These are phyloP conservation scores for Microctonus hyperodae DNA, from an alignment of 2,888 invertebrate genomes.

Conservation along the genomic window DNA sequence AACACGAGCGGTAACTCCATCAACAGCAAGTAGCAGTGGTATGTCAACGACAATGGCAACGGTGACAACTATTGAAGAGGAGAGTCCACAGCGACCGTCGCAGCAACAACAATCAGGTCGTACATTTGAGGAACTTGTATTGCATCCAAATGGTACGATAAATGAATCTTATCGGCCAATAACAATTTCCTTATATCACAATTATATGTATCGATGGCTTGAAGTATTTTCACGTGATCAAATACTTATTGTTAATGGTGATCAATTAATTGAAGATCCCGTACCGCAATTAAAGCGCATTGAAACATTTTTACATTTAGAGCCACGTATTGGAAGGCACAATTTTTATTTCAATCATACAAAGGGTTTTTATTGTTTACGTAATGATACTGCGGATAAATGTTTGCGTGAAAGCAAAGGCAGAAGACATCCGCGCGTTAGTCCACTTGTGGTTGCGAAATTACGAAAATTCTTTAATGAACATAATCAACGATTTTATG, in stretches of 20 bases:
- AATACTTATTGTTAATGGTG: slow-evolving; percentile 94
- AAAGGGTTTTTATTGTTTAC: slow-evolving; percentile 93
- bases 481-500: slow-evolving; percentile 91
- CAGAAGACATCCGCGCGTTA: slow-evolving; percentile 83
- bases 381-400: slow-evolving; percentile 84
- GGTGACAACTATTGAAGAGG: slow-evolving; percentile 32
- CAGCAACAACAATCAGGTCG: slow-evolving; percentile 28
- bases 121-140: slow-evolving; percentile 82
- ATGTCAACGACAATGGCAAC: slow-evolving; percentile 58
- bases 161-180: slow-evolving; percentile 85
- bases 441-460: slow-evolving; percentile 79
- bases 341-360: slow-evolving; percentile 97
- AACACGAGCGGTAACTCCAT: slow-evolving; percentile 79
- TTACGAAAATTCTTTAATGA: slow-evolving; percentile 87
- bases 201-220: slow-evolving; percentile 90
- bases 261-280: slow-evolving; percentile 89
- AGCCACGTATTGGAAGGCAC: slow-evolving; percentile 75
- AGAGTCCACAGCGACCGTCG: slow-evolving; percentile 29
- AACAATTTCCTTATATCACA: slow-evolving; percentile 89
- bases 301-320: slow-evolving; percentile 84
- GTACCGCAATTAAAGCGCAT: slow-evolving; percentile 86
- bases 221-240: slow-evolving; percentile 91
- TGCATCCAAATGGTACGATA: slow-evolving; percentile 81
- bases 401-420: slow-evolving; percentile 86
- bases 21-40: slow-evolving; percentile 61